phyloP scores from a whole-genome alignment of 2,113 vertebrate genomes.

The Hylia prasina region DNA sequence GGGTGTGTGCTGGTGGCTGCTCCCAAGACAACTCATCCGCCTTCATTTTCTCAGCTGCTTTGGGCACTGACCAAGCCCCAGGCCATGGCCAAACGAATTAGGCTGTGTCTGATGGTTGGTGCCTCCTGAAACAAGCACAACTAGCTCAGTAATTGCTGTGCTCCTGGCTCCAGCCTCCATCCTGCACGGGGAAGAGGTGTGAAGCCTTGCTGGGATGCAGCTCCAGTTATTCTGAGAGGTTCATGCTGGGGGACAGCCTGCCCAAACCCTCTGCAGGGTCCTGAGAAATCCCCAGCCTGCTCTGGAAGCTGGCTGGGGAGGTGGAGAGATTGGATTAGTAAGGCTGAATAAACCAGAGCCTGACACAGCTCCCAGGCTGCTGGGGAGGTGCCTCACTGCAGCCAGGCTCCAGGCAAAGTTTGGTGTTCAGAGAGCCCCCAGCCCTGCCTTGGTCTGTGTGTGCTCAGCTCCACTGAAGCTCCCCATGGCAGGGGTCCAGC shows the following conservation, averaged over 20 bases:
- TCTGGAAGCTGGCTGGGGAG: neutral
- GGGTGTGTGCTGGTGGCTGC: fast-evolving
- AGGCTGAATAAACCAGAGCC: neutral
- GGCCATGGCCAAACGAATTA: neutral
- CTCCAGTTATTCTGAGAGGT: neutral
- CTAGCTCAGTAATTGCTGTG: neutral
- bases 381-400: neutral
- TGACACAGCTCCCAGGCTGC: neutral
- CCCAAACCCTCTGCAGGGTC: neutral
- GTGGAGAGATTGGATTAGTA: neutral
- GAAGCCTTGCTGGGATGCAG: neutral
- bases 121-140: neutral
- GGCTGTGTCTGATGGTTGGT: neutral
- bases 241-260: neutral
- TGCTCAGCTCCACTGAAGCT: neutral
- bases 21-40: neutral
- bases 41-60: neutral
- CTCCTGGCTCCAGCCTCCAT: neutral
- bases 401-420: neutral
- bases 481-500: neutral
- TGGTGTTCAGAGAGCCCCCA: neutral
- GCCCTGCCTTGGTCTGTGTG: neutral
- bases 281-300: neutral
- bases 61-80: neutral
- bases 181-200: neutral